Conservation (phyloP, 2,797 vertebrate genomes). For the Gymnothorax javanicus region DNA sequence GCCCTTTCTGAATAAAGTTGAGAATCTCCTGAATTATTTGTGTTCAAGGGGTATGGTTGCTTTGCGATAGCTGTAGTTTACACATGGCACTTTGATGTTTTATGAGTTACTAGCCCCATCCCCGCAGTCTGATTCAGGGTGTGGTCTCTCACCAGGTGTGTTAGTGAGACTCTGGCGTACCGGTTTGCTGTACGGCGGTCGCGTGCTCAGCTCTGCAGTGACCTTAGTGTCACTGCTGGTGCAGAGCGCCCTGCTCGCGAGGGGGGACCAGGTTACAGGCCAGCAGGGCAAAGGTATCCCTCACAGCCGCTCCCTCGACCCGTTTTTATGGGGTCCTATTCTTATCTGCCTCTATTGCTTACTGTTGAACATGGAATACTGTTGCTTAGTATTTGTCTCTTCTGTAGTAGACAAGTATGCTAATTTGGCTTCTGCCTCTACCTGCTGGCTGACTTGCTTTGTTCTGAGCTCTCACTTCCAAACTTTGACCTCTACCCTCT, state of each 20-base stretch:
- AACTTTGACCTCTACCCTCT: not conserved
- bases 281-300: slow-evolving; percentile 53
- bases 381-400: too few relatives aligned
- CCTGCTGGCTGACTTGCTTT: slow-evolving; percentile 16
- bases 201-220: slow-evolving; percentile 60
- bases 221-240: slow-evolving; percentile 73
- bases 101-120: not conserved
- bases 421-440: not conserved
- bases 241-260: slow-evolving; percentile 74
- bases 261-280: slow-evolving; percentile 48
- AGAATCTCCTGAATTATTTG: not conserved
- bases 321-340: too few relatives aligned
- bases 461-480: not conserved
- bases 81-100: not conserved
- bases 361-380: too few relatives aligned
- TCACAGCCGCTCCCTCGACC: not conserved
- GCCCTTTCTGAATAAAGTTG: too few relatives aligned
- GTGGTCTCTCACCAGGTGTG: slow-evolving; percentile 69
- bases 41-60: not conserved
- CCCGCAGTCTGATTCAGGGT: not conserved
- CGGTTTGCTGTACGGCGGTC: slow-evolving; percentile 62
- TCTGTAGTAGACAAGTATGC: too few relatives aligned
- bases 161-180: slow-evolving; percentile 62
- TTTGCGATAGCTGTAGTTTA: not conserved
- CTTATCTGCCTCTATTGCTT: too few relatives aligned